A percentile compares a stretch with the other conserved stretches of the same genome.
Evolutionary conservation across 2,113 vertebrate genomes (phyloP).

Genomic region (Halichoerus grypus): DNA sequence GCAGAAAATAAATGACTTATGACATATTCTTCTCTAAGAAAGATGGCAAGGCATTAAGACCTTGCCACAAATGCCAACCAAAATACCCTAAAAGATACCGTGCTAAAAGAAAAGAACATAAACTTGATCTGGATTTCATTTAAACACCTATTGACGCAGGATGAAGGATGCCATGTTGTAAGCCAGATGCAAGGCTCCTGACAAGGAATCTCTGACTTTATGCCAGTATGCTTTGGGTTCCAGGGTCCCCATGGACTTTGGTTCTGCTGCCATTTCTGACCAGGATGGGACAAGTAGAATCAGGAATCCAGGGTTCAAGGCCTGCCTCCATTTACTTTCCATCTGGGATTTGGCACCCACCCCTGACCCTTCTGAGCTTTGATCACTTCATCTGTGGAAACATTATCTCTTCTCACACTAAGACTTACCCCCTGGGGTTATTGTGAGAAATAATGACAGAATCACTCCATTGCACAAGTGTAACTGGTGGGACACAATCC

Average conservation of each 20-base stretch:
- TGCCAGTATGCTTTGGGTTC: no score
- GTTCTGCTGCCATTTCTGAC: not conserved
- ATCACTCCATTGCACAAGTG: rapidly evolving
- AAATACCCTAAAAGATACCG: not conserved
- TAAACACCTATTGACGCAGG: not conserved
- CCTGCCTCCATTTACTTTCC: not conserved
- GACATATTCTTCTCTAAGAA: not conserved
- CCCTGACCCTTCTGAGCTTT: not conserved
- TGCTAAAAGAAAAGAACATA: not conserved
- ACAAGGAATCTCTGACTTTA: not conserved
- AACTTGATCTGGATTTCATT: not conserved
- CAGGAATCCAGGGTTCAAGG: not conserved
- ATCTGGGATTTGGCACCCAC: not conserved
- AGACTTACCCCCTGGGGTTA: rapidly evolving
- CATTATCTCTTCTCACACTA: no score
- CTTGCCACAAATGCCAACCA: not conserved
- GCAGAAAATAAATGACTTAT: not conserved
- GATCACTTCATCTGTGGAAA: not conserved
- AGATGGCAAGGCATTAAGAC: not conserved
- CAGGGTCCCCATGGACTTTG: not conserved
- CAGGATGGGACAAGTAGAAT: no score
- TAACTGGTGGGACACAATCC: rapidly evolving
- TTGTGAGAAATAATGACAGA: not conserved
- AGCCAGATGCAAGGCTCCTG: not conserved
- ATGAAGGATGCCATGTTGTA: not conserved